Evolutionary conservation across 2,113 vertebrate genomes (phyloP).

Genomic region (Salvelinus namaycush): DNA sequence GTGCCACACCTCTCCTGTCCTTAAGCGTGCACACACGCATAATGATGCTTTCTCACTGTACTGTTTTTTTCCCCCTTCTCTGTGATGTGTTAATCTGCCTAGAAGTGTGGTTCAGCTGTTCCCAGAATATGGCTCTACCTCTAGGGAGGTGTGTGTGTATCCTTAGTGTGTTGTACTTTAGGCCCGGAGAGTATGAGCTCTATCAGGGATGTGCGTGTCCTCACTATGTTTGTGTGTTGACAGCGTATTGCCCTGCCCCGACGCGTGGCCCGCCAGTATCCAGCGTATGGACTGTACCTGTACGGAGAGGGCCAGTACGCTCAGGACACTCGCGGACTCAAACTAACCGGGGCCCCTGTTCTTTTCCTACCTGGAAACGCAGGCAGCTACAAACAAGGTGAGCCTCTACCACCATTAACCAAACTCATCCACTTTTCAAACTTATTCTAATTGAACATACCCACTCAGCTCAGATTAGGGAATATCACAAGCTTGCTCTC

Average conservation of each 20-base stretch:
- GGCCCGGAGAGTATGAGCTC: too few relatives aligned
- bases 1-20: too few relatives aligned
- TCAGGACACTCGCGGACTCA: conserved; percentile 84
- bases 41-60: too few relatives aligned
- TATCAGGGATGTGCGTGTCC: neutral
- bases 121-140: neutral
- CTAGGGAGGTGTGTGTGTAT: neutral
- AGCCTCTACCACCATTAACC: conserved; percentile 15
- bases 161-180: neutral
- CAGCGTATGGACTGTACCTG: conserved; percentile 90
- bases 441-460: too few relatives aligned
- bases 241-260: conserved; percentile 90
- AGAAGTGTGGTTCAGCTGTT: conserved; percentile 47
- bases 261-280: conserved; percentile 82
- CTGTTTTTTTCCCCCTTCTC: neutral
- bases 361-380: conserved; percentile 98
- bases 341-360: conserved; percentile 89
- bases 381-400: conserved; percentile 97
- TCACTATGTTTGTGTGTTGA: conserved; percentile 11
- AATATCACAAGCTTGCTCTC: too few relatives aligned
- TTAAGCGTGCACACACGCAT: too few relatives aligned
- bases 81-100: conserved; percentile 32
- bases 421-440: too few relatives aligned
- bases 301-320: conserved; percentile 93
- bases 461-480: too few relatives aligned